These are phyloP conservation scores for Ciconia nigra DNA, from an alignment of 2,797 vertebrate genomes.

Conservation along the genomic window DNA sequence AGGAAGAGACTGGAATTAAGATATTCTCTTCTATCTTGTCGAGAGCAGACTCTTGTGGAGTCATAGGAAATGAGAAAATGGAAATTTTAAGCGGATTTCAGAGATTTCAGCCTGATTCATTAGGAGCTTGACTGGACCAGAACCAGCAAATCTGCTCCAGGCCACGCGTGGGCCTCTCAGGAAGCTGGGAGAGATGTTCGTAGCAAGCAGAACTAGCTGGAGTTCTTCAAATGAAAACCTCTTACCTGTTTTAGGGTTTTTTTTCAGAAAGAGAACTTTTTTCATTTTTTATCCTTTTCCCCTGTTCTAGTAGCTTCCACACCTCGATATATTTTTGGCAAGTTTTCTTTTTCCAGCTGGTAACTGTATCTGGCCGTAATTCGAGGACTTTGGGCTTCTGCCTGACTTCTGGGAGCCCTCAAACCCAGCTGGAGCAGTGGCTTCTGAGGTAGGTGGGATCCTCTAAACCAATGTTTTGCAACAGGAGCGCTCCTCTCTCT, in stretches of 20 bases:
- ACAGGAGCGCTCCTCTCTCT: background rate
- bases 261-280: background rate
- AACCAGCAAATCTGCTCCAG: background rate
- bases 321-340: background rate
- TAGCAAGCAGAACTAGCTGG: background rate
- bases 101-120: background rate
- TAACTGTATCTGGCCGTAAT: background rate
- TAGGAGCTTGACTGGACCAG: background rate
- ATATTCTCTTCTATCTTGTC: background rate
- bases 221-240: background rate
- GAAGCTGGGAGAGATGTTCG: background rate
- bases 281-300: background rate
- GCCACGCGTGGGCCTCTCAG: rapidly evolving
- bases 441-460: background rate
- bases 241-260: background rate
- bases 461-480: background rate
- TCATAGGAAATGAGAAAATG: background rate
- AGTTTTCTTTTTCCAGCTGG: background rate
- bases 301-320: background rate
- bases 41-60: background rate
- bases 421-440: background rate
- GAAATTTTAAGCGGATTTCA: constrained; percentile 9
- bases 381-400: background rate
- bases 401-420: background rate
- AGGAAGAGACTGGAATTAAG: background rate